These are phyloP conservation scores for Cardiocondyla obscurior DNA, from an alignment of 1,140 invertebrate species.

Conservation along the genomic window DNA sequence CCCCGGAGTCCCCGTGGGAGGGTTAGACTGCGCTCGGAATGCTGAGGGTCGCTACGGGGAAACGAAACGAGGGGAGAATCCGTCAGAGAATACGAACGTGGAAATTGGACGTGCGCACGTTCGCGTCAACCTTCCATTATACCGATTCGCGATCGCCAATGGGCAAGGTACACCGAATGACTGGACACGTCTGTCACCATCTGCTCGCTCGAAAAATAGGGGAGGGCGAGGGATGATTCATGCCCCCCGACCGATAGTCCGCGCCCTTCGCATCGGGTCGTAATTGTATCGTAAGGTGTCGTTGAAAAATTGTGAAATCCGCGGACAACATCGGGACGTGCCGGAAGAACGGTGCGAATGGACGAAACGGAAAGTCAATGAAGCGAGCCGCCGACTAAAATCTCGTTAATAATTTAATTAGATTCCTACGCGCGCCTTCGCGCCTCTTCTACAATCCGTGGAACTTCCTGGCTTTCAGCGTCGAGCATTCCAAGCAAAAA, in stretches of 20 bases:
- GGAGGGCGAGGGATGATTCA: constrained; percentile 28
- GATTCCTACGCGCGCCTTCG: background rate
- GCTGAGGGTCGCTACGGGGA: constrained; percentile 10
- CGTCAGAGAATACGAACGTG: constrained; percentile 44
- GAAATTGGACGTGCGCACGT: constrained; percentile 46
- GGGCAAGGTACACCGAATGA: background rate
- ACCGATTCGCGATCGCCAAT: constrained; percentile 34
- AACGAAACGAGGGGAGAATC: constrained; percentile 65
- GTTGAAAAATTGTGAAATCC: too few species aligned
- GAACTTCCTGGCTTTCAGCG: too few species aligned
- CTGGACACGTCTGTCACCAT: constrained; percentile 40
- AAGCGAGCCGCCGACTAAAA: too few species aligned
- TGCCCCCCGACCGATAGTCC: background rate
- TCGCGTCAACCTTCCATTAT: background rate
- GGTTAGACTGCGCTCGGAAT: background rate
- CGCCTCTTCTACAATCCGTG: background rate
- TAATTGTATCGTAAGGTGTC: background rate
- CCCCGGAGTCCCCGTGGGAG: constrained; percentile 13
- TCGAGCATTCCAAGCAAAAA: background rate
- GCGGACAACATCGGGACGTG: too few species aligned
- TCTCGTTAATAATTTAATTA: background rate
- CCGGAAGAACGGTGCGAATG: too few species aligned
- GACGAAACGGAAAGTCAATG: too few species aligned
- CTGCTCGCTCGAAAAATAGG: constrained; percentile 30
- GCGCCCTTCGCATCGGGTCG: background rate